Percentiles rank a stretch among this genome's conserved stretches.
phyloP scores from a whole-genome alignment of 2,888 invertebrate genomes.

The Protonemura montana region DNA sequence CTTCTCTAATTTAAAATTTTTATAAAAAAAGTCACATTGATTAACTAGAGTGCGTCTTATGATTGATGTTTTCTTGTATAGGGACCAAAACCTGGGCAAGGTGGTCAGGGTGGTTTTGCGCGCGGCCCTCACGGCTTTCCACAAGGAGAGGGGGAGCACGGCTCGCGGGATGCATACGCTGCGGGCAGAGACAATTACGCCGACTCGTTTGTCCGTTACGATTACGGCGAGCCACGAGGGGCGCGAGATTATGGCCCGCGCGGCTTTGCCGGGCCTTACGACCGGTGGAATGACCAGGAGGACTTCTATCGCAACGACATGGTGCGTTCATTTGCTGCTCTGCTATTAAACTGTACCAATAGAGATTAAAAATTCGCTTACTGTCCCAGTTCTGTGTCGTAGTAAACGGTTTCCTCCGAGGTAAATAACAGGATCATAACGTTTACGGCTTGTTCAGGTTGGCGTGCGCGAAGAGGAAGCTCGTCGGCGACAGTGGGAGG shows the following conservation, averaged over 20 bases:
- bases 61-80: background rate
- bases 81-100: background rate
- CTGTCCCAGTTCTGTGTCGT: too few species aligned
- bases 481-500: background rate
- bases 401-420: too few species aligned
- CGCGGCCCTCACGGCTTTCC: background rate
- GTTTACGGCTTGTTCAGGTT: background rate
- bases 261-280: background rate
- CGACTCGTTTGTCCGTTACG: background rate
- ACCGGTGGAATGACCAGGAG: background rate
- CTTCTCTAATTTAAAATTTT: too few species aligned
- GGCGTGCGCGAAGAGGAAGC: background rate
- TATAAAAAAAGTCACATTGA: too few species aligned
- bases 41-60: too few species aligned
- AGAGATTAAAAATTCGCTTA: too few species aligned
- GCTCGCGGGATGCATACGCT: slow-evolving; percentile 2
- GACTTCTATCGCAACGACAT: background rate
- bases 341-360: too few species aligned
- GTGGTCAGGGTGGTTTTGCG: background rate
- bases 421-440: too few species aligned
- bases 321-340: background rate
- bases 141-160: background rate
- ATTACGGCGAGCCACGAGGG: background rate
- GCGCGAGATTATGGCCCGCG: background rate
- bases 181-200: background rate